Conservation (phyloP, 2,888 invertebrate genomes). For the Acleris cristana region DNA sequence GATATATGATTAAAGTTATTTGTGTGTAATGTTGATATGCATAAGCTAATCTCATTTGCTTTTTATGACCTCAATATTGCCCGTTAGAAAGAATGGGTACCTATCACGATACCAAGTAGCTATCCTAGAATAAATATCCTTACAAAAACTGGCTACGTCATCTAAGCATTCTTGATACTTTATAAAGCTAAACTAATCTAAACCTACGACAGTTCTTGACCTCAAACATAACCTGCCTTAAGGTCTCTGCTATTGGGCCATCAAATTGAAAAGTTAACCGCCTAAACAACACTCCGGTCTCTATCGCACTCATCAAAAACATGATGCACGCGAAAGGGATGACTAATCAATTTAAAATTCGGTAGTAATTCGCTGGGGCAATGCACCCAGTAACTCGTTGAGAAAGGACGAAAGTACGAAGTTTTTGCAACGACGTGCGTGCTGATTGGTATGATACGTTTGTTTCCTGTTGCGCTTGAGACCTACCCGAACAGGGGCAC, state of each 20-base stretch:
- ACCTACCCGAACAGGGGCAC: not conserved
- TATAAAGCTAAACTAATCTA: not conserved
- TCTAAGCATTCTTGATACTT: not conserved
- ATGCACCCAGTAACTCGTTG: conserved; percentile 77
- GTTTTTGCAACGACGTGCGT: conserved; percentile 66
- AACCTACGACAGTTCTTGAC: conserved; percentile 64
- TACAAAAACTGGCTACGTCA: too few species aligned
- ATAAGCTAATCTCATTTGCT: too few species aligned
- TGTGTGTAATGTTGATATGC: too few species aligned
- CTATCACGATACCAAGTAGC: too few species aligned
- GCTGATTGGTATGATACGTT: conserved; percentile 16
- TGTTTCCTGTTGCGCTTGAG: not conserved
- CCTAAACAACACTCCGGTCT: conserved; percentile 62
- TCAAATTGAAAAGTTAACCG: conserved; percentile 67
- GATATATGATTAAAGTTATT: not conserved
- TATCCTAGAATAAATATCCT: too few species aligned
- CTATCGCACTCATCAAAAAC: conserved; percentile 51
- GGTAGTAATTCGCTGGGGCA: conserved; percentile 73
- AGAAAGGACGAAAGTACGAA: conserved; percentile 81
- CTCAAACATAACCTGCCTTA: conserved; percentile 81
- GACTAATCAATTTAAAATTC: conserved; percentile 70
- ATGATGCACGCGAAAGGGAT: conserved; percentile 57
- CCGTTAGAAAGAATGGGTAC: too few species aligned
- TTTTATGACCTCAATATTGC: too few species aligned
- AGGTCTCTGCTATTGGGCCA: conserved; percentile 69